A percentile compares a stretch with the other conserved stretches of the same genome.
These are phyloP conservation scores for Theretra japonica DNA, from an alignment of 2,888 invertebrate species.

Conservation along the genomic window DNA sequence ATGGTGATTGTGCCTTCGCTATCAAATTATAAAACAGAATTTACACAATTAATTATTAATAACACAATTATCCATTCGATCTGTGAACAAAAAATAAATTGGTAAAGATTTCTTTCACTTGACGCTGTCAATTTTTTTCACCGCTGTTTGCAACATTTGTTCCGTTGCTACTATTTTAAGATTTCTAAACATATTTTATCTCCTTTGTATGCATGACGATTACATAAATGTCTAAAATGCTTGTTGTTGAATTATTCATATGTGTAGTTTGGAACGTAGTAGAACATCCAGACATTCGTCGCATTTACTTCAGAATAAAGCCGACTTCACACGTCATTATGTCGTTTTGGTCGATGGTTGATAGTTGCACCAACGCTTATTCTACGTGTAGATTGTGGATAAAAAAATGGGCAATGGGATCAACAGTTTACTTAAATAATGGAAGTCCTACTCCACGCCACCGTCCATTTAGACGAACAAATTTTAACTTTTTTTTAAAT, in stretches of 20 bases:
- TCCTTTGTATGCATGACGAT: not conserved
- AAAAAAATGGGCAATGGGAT: too few relatives aligned
- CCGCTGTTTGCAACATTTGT: constrained; percentile 12
- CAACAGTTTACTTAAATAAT: too few relatives aligned
- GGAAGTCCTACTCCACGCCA: too few relatives aligned
- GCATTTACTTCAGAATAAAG: too few relatives aligned
- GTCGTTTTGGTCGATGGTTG: too few relatives aligned
- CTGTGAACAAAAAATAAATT: constrained; percentile 49
- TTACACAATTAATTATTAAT: constrained; percentile 50
- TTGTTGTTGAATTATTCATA: not conserved
- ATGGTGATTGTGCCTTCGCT: constrained; percentile 72
- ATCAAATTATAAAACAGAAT: constrained; percentile 63
- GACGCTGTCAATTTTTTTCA: constrained; percentile 65
- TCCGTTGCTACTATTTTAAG: constrained; percentile 24
- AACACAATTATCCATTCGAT: constrained; percentile 64
- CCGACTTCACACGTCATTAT: too few relatives aligned
- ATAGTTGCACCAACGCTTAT: too few relatives aligned
- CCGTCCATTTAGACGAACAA: too few relatives aligned
- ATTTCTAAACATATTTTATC: not conserved
- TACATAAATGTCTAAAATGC: not conserved
- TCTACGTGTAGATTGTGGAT: too few relatives aligned
- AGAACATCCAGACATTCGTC: too few relatives aligned
- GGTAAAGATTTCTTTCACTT: constrained; percentile 59
- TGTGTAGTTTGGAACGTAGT: not conserved
- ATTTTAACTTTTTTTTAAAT: too few relatives aligned